Percentiles rank a stretch among this genome's conserved stretches.
Conservation (phyloP, 2,113 vertebrate genomes). For the Microcebus murinus region DNA sequence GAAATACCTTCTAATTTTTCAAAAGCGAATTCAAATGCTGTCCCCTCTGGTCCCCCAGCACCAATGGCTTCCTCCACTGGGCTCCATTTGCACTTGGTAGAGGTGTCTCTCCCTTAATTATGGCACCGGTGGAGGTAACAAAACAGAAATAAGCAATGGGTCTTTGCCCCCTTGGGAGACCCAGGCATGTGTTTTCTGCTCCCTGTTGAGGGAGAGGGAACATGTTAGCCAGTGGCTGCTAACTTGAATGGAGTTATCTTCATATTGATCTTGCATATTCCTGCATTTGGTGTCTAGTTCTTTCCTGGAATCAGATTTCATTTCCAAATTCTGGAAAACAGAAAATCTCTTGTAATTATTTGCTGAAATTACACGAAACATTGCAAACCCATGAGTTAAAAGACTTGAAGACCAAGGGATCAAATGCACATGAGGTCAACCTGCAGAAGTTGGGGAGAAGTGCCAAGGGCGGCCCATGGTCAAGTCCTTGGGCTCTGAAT, state of each 20-base stretch:
- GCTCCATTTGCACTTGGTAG: background rate
- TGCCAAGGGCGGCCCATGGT: slow-evolving; percentile 67
- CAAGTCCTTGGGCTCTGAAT: slow-evolving; percentile 77
- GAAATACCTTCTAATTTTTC: background rate
- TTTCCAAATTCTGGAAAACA: slow-evolving; percentile 66
- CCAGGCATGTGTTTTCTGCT: background rate
- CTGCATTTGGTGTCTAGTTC: slow-evolving; percentile 10
- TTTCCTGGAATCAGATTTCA: slow-evolving; percentile 74
- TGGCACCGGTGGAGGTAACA: background rate
- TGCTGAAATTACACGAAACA: slow-evolving; percentile 12
- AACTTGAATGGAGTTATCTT: slow-evolving; percentile 78
- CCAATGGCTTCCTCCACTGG: background rate
- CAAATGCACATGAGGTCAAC: slow-evolving; percentile 66
- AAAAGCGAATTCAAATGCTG: background rate
- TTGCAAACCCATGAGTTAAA: background rate
- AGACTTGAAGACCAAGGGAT: slow-evolving; percentile 53
- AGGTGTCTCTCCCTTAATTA: background rate
- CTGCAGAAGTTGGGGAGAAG: slow-evolving; percentile 57
- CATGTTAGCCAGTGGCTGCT: background rate
- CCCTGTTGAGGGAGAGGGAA: background rate
- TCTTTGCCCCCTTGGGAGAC: background rate
- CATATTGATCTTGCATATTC: slow-evolving; percentile 69
- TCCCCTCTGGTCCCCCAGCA: background rate
- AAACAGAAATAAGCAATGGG: background rate
- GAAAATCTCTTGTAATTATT: slow-evolving; percentile 64